phyloP scores from a whole-genome alignment of 2,888 invertebrate genomes.

The Ephialtes manifestator region DNA sequence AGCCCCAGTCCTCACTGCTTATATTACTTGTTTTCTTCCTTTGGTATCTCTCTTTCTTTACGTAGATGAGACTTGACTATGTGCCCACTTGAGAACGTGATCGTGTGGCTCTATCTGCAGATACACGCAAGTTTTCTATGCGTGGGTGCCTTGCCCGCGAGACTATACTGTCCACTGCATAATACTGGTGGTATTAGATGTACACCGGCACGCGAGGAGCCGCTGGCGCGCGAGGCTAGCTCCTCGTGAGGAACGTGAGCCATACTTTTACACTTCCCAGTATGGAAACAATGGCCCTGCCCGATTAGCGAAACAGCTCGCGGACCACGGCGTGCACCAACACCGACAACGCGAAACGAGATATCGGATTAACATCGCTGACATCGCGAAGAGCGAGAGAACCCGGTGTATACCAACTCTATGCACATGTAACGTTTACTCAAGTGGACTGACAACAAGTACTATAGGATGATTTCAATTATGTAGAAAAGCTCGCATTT shows the following conservation, averaged over 20 bases:
- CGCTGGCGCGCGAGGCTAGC: conserved; percentile 12
- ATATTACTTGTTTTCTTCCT: neutral
- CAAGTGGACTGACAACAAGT: conserved; percentile 22
- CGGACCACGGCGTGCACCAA: conserved; percentile 50
- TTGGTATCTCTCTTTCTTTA: neutral
- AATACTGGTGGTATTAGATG: conserved; percentile 37
- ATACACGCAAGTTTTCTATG: conserved; percentile 36
- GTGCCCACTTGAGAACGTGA: conserved; percentile 2
- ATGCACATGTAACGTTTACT: conserved; percentile 29
- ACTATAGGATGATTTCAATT: conserved; percentile 5
- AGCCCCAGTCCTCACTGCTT: neutral
- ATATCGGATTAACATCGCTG: conserved; percentile 68
- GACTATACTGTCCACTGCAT: conserved; percentile 25
- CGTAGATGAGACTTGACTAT: neutral
- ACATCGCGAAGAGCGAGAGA: conserved; percentile 43
- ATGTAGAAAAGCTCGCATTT: neutral
- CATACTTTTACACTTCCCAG: conserved; percentile 72
- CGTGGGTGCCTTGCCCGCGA: conserved; percentile 30
- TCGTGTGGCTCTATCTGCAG: conserved; percentile 1
- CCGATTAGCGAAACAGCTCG: conserved; percentile 74
- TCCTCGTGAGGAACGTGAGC: conserved; percentile 61
- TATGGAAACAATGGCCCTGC: conserved; percentile 75
- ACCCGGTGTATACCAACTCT: conserved; percentile 23
- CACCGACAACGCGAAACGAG: conserved; percentile 48
- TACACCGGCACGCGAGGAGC: conserved; percentile 28